These are phyloP conservation scores for Megaceryle maxima DNA, from an alignment of 2,113 vertebrate genomes.

Conservation along the genomic window DNA sequence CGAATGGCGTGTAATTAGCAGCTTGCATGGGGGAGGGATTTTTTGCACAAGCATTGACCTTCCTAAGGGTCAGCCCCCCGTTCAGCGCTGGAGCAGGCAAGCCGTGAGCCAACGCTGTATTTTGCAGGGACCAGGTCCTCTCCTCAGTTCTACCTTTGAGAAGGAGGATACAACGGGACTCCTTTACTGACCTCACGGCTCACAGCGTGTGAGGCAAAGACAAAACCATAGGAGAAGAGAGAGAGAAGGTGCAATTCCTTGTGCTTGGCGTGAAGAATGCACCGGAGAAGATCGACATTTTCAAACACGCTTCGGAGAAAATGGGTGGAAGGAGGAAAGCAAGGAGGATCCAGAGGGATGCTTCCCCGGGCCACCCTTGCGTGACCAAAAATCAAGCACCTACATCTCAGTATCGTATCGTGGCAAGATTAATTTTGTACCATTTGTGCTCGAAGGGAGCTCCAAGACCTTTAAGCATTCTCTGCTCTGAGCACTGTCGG, in stretches of 20 bases:
- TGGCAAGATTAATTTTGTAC: not conserved
- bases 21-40: not conserved
- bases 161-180: not conserved
- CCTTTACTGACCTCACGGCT: not conserved
- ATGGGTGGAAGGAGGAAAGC: not conserved
- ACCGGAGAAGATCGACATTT: not conserved
- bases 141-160: not conserved
- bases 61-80: not conserved
- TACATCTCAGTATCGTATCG: not conserved
- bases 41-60: slow-evolving; percentile 27
- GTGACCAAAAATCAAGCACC: not conserved
- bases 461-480: not conserved
- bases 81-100: not conserved
- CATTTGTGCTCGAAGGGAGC: not conserved
- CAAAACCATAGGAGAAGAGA: not conserved
- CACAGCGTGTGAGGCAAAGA: not conserved
- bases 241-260: not conserved
- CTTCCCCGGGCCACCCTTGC: no score
- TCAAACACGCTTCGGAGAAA: not conserved
- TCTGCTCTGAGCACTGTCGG: not conserved
- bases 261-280: fast-evolving
- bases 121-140: not conserved
- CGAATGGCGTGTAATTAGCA: slow-evolving; percentile 30
- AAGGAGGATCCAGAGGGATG: not conserved
- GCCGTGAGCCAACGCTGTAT: not conserved